These are phyloP conservation scores for Phoebastria nigripes DNA, from an alignment of 2,797 vertebrate genomes.

Conservation along the genomic window DNA sequence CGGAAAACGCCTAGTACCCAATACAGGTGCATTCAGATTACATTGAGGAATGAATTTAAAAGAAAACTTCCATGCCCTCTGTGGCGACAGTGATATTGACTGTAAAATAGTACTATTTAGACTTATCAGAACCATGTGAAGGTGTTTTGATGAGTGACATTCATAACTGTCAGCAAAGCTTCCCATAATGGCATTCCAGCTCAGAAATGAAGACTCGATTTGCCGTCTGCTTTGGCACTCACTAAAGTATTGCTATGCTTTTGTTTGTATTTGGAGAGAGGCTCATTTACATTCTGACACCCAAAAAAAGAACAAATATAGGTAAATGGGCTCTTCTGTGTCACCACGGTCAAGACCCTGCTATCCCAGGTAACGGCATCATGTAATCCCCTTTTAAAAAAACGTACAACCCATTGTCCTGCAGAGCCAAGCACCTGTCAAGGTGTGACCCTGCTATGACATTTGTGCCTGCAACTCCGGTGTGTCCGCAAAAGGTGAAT, in stretches of 20 bases:
- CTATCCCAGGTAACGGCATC: neutral
- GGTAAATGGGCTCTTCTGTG: neutral
- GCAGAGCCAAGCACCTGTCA: neutral
- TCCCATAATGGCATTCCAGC: neutral
- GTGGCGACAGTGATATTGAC: neutral
- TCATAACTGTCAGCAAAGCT: neutral
- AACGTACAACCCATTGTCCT: neutral
- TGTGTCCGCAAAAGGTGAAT: neutral
- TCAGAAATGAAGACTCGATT: neutral
- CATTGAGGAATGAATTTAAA: neutral
- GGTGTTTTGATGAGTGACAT: slow-evolving; percentile 22
- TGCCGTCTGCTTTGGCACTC: neutral
- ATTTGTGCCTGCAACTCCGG: neutral
- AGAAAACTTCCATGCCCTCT: neutral
- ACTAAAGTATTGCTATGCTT: neutral
- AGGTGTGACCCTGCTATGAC: neutral
- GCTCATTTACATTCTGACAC: neutral
- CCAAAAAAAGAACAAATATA: neutral
- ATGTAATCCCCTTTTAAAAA: neutral
- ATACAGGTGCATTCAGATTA: neutral
- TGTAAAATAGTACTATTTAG: neutral
- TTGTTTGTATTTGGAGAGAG: neutral
- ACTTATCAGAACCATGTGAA: neutral
- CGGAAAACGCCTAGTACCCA: neutral
- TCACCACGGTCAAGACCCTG: neutral